Conservation (phyloP, 1,140 invertebrate genomes). For the Euura saliciscinereae region DNA sequence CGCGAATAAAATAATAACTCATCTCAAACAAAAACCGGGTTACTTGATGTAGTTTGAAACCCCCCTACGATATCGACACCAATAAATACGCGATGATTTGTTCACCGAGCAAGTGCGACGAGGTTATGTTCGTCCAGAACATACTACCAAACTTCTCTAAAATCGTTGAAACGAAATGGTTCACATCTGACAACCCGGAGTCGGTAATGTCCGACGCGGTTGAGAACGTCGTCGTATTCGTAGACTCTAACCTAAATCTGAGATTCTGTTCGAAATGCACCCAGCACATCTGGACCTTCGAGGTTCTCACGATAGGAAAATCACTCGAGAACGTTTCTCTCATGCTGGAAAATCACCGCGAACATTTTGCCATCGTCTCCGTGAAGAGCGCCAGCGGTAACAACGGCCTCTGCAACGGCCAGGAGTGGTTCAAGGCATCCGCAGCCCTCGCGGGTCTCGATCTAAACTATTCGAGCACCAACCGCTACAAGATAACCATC, state of each 20-base stretch:
- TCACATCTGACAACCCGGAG: slow-evolving; percentile 40
- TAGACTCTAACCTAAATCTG: slow-evolving; percentile 8
- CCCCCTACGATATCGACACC: too few species aligned
- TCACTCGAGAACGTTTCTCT: slow-evolving; percentile 39
- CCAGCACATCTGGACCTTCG: slow-evolving; percentile 15
- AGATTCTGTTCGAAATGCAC: not conserved
- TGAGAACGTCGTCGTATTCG: slow-evolving; percentile 15
- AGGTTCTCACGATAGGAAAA: slow-evolving; percentile 36
- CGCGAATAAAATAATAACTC: too few species aligned
- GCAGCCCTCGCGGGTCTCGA: slow-evolving; percentile 36
- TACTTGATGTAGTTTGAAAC: too few species aligned
- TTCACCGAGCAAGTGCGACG: slow-evolving; percentile 17
- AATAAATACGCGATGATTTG: not conserved
- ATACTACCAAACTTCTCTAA: slow-evolving; percentile 8
- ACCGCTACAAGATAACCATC: slow-evolving; percentile 68
- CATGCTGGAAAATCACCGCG: slow-evolving; percentile 44
- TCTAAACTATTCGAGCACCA: slow-evolving; percentile 48
- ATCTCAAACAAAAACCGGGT: too few species aligned
- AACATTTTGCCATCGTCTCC: not conserved
- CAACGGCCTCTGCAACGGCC: slow-evolving; percentile 47
- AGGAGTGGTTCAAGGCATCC: slow-evolving; percentile 63
- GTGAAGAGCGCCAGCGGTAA: slow-evolving; percentile 1
- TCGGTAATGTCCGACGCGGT: slow-evolving; percentile 51
- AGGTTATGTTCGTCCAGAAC: slow-evolving; percentile 5
- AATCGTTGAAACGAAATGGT: slow-evolving; percentile 17